Percentiles rank a stretch among this genome's conserved stretches.
Evolutionary conservation across 2,888 invertebrate genomes (phyloP).

Genomic region (Agrilus biguttatus): DNA sequence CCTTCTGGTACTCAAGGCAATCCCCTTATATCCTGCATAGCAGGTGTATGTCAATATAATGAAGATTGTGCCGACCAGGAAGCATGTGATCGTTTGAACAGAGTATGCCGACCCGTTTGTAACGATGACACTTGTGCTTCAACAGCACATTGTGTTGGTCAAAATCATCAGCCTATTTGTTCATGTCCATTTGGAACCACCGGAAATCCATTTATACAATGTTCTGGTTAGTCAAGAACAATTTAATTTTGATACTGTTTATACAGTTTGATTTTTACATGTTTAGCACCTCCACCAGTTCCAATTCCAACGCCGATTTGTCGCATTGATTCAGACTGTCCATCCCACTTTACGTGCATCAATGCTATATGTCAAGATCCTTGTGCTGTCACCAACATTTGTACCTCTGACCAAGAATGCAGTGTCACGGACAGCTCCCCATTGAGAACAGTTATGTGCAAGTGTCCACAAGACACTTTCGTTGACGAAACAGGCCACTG

Average conservation of each 20-base stretch:
- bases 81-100: conserved; percentile 69
- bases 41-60: conserved; percentile 73
- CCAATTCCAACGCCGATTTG: conserved; percentile 44
- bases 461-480: conserved; percentile 70
- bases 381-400: conserved; percentile 56
- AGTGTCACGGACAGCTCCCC: conserved; percentile 65
- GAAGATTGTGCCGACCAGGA: conserved; percentile 79
- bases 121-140: conserved; percentile 68
- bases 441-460: conserved; percentile 70
- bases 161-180: conserved; percentile 65
- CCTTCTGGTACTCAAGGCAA: conserved; percentile 77
- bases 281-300: conserved; percentile 5
- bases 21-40: conserved; percentile 66
- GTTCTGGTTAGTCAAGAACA: conserved; percentile 32
- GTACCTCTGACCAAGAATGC: conserved; percentile 65
- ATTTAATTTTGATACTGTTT: not conserved
- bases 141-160: conserved; percentile 60
- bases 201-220: conserved; percentile 68
- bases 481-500: conserved; percentile 61
- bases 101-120: conserved; percentile 71
- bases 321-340: conserved; percentile 61
- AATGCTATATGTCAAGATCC: conserved; percentile 64
- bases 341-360: conserved; percentile 60
- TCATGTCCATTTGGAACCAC: conserved; percentile 56
- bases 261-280: not conserved